Evolutionary conservation across 2,113 vertebrate genomes (phyloP).

Genomic region (Grallaria varia): DNA sequence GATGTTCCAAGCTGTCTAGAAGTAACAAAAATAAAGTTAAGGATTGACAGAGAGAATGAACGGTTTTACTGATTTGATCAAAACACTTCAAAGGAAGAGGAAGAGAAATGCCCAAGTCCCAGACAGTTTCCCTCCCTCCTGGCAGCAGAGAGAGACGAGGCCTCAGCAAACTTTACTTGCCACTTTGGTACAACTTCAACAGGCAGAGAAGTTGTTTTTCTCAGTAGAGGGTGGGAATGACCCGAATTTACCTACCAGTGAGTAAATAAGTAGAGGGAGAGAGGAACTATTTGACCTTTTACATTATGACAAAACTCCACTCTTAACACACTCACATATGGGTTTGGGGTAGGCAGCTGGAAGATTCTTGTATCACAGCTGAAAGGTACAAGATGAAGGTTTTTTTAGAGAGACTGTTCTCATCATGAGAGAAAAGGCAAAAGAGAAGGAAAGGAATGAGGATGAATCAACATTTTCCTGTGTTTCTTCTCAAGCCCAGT

Average conservation of each 20-base stretch:
- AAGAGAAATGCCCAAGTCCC: background rate
- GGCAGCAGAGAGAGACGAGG: background rate
- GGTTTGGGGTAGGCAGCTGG: background rate
- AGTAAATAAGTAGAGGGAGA: background rate
- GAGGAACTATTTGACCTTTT: background rate
- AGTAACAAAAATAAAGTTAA: conserved; percentile 12
- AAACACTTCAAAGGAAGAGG: background rate
- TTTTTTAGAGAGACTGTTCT: background rate
- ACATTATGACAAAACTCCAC: background rate
- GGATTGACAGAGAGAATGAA: background rate
- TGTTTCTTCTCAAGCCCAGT: background rate
- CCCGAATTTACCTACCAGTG: background rate
- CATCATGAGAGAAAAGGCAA: background rate
- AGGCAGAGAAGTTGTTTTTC: background rate
- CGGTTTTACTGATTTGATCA: background rate
- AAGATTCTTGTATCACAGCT: background rate
- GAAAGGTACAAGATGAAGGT: background rate
- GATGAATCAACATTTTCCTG: background rate
- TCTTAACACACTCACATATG: background rate
- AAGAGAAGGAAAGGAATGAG: background rate
- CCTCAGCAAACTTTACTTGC: background rate
- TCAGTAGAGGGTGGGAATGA: background rate
- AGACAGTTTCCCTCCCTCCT: background rate
- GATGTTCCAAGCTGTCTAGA: background rate
- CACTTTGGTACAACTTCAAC: background rate